These are phyloP conservation scores for Maconellicoccus hirsutus DNA, from an alignment of 1,140 invertebrate genomes.

Conservation along the genomic window DNA sequence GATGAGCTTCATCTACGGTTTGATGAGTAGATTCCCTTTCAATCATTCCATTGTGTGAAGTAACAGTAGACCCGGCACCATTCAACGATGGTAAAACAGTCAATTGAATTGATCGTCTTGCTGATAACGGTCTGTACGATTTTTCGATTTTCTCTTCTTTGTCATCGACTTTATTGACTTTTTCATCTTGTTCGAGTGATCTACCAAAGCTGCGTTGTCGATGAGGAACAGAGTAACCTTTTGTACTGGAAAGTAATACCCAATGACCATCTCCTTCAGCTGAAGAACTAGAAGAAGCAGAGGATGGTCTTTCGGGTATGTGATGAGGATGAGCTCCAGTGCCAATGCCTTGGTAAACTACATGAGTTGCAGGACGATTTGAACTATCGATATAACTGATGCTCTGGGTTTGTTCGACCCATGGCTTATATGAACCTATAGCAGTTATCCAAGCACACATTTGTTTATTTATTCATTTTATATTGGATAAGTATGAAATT, in stretches of 20 bases:
- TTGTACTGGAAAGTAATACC: conserved; percentile 61
- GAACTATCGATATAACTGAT: conserved; percentile 1
- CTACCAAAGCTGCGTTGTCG: conserved; percentile 26
- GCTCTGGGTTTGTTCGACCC: conserved; percentile 1
- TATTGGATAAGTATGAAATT: background rate
- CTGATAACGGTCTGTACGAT: background rate
- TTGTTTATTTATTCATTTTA: no score
- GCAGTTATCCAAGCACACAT: background rate
- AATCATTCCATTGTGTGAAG: conserved; percentile 58
- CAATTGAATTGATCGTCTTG: conserved; percentile 40
- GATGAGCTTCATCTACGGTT: conserved; percentile 48
- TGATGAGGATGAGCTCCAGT: conserved; percentile 1
- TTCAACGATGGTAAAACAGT: conserved; percentile 56
- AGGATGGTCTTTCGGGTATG: background rate
- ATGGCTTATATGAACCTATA: background rate
- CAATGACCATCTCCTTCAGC: conserved; percentile 56
- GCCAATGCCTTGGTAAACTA: conserved; percentile 27
- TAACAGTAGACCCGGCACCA: conserved; percentile 50
- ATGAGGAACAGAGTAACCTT: conserved; percentile 47
- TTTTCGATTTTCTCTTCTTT: background rate
- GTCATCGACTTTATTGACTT: background rate
- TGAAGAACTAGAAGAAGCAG: conserved; percentile 37
- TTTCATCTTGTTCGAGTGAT: conserved; percentile 23
- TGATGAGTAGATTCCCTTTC: conserved; percentile 58
- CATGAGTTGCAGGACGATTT: conserved; percentile 24